A percentile compares a stretch with the other conserved stretches of the same genome.
These are phyloP conservation scores for Sapayoa aenigma DNA, from an alignment of 2,113 vertebrate species.

Conservation along the genomic window DNA sequence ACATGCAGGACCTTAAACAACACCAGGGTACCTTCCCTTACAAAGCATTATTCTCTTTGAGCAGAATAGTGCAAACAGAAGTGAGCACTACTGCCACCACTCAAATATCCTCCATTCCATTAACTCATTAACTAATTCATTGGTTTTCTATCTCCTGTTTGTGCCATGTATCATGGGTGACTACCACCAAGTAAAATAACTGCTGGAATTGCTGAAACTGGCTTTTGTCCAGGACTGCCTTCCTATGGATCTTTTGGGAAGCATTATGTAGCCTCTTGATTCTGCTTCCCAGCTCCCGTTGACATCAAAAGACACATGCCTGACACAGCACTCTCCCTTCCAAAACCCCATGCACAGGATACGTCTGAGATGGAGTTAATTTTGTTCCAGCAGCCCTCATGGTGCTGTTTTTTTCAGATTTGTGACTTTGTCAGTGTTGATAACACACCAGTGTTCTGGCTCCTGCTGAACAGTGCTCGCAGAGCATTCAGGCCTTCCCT, in stretches of 20 bases:
- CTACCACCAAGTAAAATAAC: not conserved
- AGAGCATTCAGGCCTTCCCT: not conserved
- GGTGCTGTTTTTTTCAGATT: not conserved
- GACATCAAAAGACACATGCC: rapidly evolving
- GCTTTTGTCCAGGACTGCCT: not conserved
- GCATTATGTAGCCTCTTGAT: not conserved
- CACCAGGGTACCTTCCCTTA: not conserved
- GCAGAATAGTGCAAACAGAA: not conserved
- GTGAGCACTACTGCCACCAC: not conserved
- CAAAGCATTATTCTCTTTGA: not conserved
- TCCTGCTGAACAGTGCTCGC: not conserved
- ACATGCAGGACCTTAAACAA: not conserved
- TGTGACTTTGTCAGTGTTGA: not conserved
- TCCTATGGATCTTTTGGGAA: not conserved
- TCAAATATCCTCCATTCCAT: not conserved
- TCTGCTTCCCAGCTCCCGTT: not conserved
- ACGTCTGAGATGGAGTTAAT: not conserved
- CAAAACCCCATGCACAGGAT: not conserved
- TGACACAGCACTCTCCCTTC: not conserved
- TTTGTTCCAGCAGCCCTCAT: not conserved
- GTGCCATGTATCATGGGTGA: not conserved
- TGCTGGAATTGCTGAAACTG: not conserved
- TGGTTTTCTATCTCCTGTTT: not conserved
- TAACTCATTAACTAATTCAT: rapidly evolving
- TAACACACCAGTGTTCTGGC: not conserved